Conservation (phyloP, 1,140 invertebrate genomes). For the Diachasmimorpha longicaudata region DNA sequence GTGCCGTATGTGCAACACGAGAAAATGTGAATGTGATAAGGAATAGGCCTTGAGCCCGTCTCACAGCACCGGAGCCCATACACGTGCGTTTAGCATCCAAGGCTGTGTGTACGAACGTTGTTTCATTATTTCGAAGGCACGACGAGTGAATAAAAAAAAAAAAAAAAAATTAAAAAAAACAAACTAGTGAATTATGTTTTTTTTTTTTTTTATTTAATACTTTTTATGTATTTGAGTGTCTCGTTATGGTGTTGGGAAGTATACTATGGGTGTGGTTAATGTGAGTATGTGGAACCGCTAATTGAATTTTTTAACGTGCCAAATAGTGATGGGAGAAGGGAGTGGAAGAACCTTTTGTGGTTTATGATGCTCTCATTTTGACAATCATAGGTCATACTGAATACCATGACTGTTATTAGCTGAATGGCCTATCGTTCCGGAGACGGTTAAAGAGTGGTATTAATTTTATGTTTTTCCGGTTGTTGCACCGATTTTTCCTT, state of each 20-base stretch:
- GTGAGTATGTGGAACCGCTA: no score
- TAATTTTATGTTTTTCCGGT: not conserved
- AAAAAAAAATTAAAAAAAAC: no score
- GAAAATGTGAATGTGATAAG: conserved; percentile 20
- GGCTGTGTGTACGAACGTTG: not conserved
- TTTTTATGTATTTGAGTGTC: no score
- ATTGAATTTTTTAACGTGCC: no score
- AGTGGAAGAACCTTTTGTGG: not conserved
- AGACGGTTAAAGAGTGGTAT: not conserved
- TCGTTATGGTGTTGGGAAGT: no score
- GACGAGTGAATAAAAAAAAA: not conserved
- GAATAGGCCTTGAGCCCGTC: conserved; percentile 24
- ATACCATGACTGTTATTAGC: not conserved
- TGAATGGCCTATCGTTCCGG: not conserved
- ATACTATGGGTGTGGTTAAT: no score
- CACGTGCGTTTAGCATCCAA: not conserved
- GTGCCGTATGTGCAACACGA: not conserved
- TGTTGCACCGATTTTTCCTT: not conserved
- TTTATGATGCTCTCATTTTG: not conserved
- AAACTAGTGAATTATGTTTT: not conserved
- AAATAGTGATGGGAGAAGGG: no score
- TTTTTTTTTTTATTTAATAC: no score
- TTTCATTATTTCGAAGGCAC: not conserved
- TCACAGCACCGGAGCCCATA: not conserved
- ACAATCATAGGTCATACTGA: not conserved